Evolutionary conservation across 1,140 invertebrate species (phyloP), one percentile per base, ranked within the genome.

Genomic region (Drosophila tristis): DNA sequence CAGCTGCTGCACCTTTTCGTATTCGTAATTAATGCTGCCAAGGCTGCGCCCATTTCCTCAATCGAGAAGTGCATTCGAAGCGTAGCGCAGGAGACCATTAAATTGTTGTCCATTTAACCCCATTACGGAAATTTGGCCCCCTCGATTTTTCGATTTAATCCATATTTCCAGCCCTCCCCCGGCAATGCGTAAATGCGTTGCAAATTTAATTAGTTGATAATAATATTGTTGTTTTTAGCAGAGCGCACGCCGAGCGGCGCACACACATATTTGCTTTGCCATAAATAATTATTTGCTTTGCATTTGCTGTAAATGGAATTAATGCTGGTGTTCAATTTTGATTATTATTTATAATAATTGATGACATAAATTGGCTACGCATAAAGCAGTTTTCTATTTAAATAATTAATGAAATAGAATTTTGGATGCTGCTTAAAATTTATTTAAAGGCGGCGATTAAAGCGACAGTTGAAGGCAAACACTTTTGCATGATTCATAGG

Each of bases 1-100:
- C 67, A 70, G 44, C 58, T 55, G 59, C 66, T 58, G 67, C 67
- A 70, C 66, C 66, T 64, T 31, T 67, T 13, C 4, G 11, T 11
- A 39, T 39, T 11, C 45, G 51, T 56, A 74, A 74, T 74, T 74
- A 74, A 74, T 55, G 50, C 53, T 25, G 29, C 51, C 50, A 72
- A 66, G 48, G 47, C 74, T 76, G 74, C 73, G 47, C 74, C 74
- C 74, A 76, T 74, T 74, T 74, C 54, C 53, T 43, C 70, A n/a
- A 74, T 43, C 11, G 60, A 44, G 49, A 65, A 74, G 35, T 53
- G 60, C 60, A 74, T 47, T 68, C 65, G 16, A 29, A 29, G 26
- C 26, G 11, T 4, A 35, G 31, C 11, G 4, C 4, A 4, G 11
- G 4, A 39, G 16, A 25, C 44, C 64, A 65, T 50, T 65, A 43